Base-by-base conservation (phyloP, 2,113 vertebrate genomes). In the Mellivora capensis region DNA sequence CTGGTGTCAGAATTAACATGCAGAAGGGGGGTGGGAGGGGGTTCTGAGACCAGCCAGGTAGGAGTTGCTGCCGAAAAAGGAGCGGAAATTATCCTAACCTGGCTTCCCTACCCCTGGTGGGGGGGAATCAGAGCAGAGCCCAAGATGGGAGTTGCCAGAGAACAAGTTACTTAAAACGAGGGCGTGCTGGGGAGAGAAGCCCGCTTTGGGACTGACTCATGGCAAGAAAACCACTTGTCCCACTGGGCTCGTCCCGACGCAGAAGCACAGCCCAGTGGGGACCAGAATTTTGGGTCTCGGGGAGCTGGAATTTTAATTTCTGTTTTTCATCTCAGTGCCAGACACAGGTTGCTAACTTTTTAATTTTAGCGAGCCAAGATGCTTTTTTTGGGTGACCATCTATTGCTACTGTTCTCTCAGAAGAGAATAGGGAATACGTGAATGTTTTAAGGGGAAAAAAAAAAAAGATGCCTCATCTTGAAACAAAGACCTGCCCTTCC, bases 1-100 rank as follows among this genome's bases (percentile, higher is more conserved):
- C 97, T 44, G 69, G 49, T 86, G 83, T 94, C 93, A 93, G 97
- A 97, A 96, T 94, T 97, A 87, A 93, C 96, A 69, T 5, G 31
- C 59, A 62, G 47, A 52, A 94, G 90, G 29, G 77, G 77, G 37
- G 76, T 1, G 31, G 93, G 88, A 89, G 89, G 97, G 72, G 25
- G 20, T 42, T 39, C 90, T 42, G 2, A 83, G 94, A 69, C 93
- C 67, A 87, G 86, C 91, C 98, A 97, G 96, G 97, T 93, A 97
- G 91, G 93, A 90, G 89, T 81, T 4, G 6, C 49, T 94, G 90
- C 89, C 0, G 37, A 64, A 81, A 92, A 84, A 57, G 83, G 85
- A 96, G 79, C 67, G 69, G 94, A 97, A 96, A 82, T 96, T 44
- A 59, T 59, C 79, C 76, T 88, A 47, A 94, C 97, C 95, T 97